phyloP scores from a whole-genome alignment of 2,113 vertebrate species.

The Tringa solitaria region DNA sequence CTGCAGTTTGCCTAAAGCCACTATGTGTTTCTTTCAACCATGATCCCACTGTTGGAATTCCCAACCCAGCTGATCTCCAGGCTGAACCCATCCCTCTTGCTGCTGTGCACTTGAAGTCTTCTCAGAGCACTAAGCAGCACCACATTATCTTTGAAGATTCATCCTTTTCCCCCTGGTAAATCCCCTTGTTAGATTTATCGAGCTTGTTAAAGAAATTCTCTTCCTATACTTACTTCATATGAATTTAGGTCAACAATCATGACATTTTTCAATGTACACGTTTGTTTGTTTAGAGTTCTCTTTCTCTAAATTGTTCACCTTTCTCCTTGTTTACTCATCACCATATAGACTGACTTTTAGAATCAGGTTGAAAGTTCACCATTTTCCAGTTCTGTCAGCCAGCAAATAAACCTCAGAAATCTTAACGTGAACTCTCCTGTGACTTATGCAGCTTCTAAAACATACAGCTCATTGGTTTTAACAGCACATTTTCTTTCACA shows the following conservation, averaged over 20 bases:
- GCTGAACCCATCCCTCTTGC: not conserved
- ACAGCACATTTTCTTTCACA: constrained; percentile 22
- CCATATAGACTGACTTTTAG: not conserved
- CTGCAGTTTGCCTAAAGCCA: not conserved
- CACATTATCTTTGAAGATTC: not conserved
- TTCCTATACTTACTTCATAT: not conserved
- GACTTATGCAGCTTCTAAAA: not conserved
- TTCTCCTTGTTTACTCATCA: not conserved
- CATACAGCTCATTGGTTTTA: constrained; percentile 14
- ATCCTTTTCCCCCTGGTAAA: not conserved
- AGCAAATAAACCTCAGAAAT: not conserved
- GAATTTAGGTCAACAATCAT: not conserved
- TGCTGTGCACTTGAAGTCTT: not conserved
- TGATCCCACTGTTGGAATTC: not conserved
- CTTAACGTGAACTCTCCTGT: not conserved
- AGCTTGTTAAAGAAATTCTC: not conserved
- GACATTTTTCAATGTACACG: not conserved
- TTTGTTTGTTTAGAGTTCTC: not conserved
- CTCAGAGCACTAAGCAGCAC: not conserved
- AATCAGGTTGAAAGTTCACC: constrained; percentile 21
- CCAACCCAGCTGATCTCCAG: not conserved
- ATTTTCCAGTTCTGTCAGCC: constrained; percentile 1
- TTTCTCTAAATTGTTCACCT: not conserved
- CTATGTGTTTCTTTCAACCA: not conserved
- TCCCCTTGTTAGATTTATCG: not conserved